Base-by-base conservation (phyloP, 2,797 vertebrate species). In the Aulostomus chinensis region DNA sequence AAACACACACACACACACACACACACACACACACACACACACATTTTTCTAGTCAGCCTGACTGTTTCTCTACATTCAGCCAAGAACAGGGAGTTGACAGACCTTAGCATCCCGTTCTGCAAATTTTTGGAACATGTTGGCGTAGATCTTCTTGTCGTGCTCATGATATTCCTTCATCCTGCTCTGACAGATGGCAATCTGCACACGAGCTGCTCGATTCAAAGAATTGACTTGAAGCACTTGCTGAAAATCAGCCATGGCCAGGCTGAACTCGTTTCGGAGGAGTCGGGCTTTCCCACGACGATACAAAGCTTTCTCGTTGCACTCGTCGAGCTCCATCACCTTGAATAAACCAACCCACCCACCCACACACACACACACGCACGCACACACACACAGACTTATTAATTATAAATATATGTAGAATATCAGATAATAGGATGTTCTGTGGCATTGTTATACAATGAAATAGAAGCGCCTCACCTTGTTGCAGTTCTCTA, bases 91-190 rank as follows among this genome's bases (percentile, higher is more conserved):
- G 13, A 31, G 55, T 57, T 62, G 46, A 75, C 79, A 48, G 59
- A 96, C 96, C 95, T 96, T 96, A 5, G 93, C 91, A 0, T 99
- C 96, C 51, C 80, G 91, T 73, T 98, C 96, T 0, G 96, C 96
- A 51, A 99, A 98, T 80, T 96, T 99, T 54, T 94, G 83, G 86
- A 99, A 99, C 96, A 99, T 99, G 89, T 98, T 96, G 86, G 95
- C 96, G 0, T 99, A 98, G 65, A 86, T 94, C 83, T 60, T 94
- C 68, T 96, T 93, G 88, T 99, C 96, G 24, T 84, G 84, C 68
- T 98, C 95, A 0, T 98, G 90, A 84, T 97, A 93, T 64, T 97
- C 95, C 65, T 93, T 94, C 0, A 95, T 95, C 54, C 93, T 97
- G 38, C 74, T 88, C 79, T 95, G 94, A 83, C 96, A 99, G 66